A percentile compares a stretch with the other conserved stretches of the same genome.
Evolutionary conservation across 2,797 vertebrate genomes (phyloP).

Genomic region (Hyperoplus lanceolatus): DNA sequence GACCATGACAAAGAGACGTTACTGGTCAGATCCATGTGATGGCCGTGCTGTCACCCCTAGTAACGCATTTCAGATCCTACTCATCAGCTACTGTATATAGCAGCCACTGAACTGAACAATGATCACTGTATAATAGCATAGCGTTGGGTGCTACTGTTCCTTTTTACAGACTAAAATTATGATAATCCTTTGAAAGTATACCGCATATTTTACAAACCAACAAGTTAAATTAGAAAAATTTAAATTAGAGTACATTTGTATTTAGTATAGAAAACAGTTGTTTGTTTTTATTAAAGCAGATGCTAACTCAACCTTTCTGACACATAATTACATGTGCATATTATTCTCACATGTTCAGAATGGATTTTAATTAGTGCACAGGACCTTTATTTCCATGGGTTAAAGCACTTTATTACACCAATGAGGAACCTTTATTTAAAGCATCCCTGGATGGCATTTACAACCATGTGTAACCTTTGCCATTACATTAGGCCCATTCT

Average conservation of each 20-base stretch:
- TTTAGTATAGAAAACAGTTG: conserved; percentile 58
- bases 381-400: conserved; percentile 69
- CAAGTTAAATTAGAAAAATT: conserved; percentile 27
- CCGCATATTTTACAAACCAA: conserved; percentile 41
- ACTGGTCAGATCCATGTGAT: conserved; percentile 87
- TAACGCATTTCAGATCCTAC: conserved; percentile 85
- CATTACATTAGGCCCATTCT: conserved; percentile 84
- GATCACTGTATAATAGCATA: conserved; percentile 65
- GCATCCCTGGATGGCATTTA: conserved; percentile 85
- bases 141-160: conserved; percentile 57
- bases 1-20: conserved; percentile 91
- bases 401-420: conserved; percentile 73
- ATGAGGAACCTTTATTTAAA: conserved; percentile 83
- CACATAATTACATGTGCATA: conserved; percentile 41
- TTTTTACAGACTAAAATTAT: conserved; percentile 64
- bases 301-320: conserved; percentile 51
- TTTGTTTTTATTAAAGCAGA: conserved; percentile 16
- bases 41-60: conserved; percentile 82
- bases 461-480: conserved; percentile 87
- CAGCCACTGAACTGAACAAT: conserved; percentile 67
- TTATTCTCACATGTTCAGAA: conserved; percentile 57
- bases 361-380: conserved; percentile 59
- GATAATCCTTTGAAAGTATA: conserved; percentile 45
- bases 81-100: conserved; percentile 77
- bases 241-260: background rate